Evolutionary conservation across 2,888 invertebrate species (phyloP).

Genomic region (Ophioninae sp.): DNA sequence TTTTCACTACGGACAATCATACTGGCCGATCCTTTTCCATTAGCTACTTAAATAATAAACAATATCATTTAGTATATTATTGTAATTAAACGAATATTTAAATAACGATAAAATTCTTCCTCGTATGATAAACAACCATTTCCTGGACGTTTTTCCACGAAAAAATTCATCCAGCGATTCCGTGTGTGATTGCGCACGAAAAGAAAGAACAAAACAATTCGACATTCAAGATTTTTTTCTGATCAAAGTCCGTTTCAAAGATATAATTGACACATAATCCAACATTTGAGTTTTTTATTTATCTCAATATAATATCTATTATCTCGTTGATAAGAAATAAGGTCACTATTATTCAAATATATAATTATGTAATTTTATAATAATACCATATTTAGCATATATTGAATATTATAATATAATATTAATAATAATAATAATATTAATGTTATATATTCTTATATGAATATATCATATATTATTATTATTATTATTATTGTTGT

Average conservation of each 20-base stretch:
- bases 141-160: neutral
- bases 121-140: neutral
- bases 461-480: neutral
- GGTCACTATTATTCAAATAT: neutral
- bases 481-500: neutral
- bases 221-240: neutral
- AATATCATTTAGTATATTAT: no score
- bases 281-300: neutral
- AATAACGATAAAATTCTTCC: neutral
- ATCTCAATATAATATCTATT: neutral
- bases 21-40: slow-evolving; percentile 6
- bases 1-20: slow-evolving; percentile 5
- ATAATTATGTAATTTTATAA: no score
- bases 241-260: neutral
- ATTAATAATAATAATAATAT: no score
- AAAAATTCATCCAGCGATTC: neutral
- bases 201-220: neutral
- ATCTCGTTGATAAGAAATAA: neutral
- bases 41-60: neutral
- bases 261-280: neutral
- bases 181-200: neutral
- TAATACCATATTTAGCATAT: no score
- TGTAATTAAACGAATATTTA: neutral
- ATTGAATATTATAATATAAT: no score
- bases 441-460: no score